Evolutionary conservation across 2,797 vertebrate genomes (phyloP).

Genomic region (Corythornis leucogaster): DNA sequence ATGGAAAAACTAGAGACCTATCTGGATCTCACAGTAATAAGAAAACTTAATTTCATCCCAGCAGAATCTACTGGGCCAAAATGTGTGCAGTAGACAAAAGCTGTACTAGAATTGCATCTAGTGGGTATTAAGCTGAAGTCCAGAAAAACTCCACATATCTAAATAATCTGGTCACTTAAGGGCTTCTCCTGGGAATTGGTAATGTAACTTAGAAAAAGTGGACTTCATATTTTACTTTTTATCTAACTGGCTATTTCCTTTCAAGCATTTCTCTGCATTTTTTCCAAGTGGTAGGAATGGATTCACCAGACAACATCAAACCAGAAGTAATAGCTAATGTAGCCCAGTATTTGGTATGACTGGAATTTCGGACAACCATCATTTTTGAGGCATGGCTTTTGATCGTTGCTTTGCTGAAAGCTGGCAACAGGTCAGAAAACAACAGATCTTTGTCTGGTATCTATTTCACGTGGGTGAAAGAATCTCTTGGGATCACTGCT

Average conservation of each 20-base stretch:
- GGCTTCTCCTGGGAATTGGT: neutral
- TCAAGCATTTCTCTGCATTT: neutral
- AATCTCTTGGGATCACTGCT: accelerated
- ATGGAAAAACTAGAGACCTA: neutral
- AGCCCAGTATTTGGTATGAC: neutral
- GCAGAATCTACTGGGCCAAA: neutral
- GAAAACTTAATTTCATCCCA: neutral
- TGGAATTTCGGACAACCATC: neutral
- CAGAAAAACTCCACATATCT: neutral
- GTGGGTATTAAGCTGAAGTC: neutral
- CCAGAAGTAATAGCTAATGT: neutral
- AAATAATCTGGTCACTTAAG: neutral
- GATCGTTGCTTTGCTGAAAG: neutral
- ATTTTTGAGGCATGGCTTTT: neutral
- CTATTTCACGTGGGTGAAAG: accelerated
- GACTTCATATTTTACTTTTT: neutral
- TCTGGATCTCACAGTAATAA: neutral
- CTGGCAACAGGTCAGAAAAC: neutral
- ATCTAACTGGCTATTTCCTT: neutral
- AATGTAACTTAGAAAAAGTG: neutral
- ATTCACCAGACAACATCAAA: neutral
- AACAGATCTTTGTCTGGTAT: neutral
- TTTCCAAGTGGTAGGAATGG: neutral
- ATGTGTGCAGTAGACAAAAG: neutral
- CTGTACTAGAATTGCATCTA: neutral